These are phyloP conservation scores for Laterallus jamaicensis DNA, from an alignment of 2,113 vertebrate species.

Conservation along the genomic window DNA sequence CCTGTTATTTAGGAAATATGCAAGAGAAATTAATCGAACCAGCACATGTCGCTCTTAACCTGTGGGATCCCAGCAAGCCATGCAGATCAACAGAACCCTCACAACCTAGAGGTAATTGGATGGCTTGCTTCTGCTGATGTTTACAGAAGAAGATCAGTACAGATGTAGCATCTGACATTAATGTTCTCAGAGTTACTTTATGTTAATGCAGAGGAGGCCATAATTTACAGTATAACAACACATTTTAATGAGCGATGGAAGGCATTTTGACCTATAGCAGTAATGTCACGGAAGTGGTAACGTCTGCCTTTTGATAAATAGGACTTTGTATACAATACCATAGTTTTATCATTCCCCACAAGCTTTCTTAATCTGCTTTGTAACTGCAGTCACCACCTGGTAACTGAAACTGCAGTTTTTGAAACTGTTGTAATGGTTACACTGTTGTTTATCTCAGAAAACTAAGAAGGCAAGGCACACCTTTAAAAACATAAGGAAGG, in stretches of 20 bases:
- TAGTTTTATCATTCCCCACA: not conserved
- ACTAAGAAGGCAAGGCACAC: not conserved
- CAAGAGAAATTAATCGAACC: not conserved
- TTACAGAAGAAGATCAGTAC: not conserved
- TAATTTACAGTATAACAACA: not conserved
- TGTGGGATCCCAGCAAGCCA: not conserved
- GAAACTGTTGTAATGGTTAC: not conserved
- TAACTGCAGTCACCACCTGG: not conserved
- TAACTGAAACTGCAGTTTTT: not conserved
- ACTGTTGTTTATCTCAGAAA: not conserved
- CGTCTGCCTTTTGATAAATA: not conserved
- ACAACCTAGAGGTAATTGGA: not conserved
- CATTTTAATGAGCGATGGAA: not conserved
- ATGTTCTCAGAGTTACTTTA: not conserved
- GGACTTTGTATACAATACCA: not conserved
- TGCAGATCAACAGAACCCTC: not conserved
- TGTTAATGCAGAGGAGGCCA: not conserved
- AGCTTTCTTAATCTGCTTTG: not conserved
- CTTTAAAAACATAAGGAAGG: not conserved
- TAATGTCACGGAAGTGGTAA: not conserved
- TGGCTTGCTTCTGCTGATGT: not conserved
- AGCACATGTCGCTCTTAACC: not conserved
- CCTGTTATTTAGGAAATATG: not conserved
- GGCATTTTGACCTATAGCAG: not conserved
- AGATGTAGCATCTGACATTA: not conserved